phyloP scores from a whole-genome alignment of 2,888 invertebrate species.

The Plebejus argus region DNA sequence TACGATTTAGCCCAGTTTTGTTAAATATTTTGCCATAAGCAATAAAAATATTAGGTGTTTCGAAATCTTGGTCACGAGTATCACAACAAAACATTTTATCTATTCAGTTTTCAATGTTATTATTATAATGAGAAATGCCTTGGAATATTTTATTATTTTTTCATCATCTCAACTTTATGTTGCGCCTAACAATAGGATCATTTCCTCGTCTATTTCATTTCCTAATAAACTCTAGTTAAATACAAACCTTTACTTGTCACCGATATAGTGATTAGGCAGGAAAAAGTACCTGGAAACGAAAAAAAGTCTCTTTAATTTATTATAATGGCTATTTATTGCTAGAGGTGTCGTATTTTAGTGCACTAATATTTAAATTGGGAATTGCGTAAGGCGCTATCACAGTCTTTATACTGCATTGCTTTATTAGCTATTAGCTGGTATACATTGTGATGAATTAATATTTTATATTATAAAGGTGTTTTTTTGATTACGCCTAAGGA shows the following conservation, averaged over 20 bases:
- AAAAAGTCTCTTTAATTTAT: neutral
- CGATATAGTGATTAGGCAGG: neutral
- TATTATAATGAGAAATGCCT: conserved; percentile 16
- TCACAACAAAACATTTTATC: conserved; percentile 12
- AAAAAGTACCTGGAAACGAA: neutral
- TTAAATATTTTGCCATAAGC: neutral
- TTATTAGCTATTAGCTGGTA: no score
- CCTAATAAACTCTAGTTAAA: neutral
- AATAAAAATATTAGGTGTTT: neutral
- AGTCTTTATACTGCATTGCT: no score
- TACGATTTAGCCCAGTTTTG: neutral
- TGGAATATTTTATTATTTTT: conserved; percentile 20
- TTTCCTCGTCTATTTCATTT: neutral
- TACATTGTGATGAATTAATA: no score
- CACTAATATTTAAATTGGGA: no score
- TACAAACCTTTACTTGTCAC: conserved; percentile 3
- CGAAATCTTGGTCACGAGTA: neutral
- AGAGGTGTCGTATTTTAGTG: neutral
- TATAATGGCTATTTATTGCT: neutral
- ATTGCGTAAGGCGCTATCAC: no score
- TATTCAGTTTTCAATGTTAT: conserved; percentile 11
- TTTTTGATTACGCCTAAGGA: no score
- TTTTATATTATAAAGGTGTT: no score
- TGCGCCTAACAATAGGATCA: neutral
- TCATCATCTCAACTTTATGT: neutral